Evolutionary conservation across 2,113 vertebrate genomes (phyloP).

Genomic region (Typhlomys cinereus): DNA sequence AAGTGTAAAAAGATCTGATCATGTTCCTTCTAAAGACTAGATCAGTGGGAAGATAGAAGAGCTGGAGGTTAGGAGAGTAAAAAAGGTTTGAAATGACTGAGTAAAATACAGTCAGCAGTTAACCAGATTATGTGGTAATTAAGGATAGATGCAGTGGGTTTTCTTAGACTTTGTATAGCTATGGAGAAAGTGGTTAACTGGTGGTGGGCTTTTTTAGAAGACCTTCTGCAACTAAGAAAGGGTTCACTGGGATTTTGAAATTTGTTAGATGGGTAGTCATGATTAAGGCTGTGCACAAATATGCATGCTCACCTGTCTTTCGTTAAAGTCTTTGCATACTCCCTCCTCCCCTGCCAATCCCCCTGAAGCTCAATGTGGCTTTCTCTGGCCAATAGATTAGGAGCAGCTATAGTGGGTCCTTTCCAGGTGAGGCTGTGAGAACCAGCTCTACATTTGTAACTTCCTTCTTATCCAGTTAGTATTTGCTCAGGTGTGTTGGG

Average conservation of each 20-base stretch:
- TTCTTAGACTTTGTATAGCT: too few relatives aligned
- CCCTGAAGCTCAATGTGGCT: constrained; percentile 20
- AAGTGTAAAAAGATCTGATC: neutral
- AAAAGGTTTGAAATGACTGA: neutral
- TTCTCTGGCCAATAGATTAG: neutral
- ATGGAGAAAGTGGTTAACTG: too few relatives aligned
- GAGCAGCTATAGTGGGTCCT: neutral
- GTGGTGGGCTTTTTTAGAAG: neutral
- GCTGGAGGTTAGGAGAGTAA: neutral
- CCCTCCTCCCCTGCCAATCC: neutral
- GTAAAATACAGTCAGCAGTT: neutral
- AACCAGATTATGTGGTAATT: neutral
- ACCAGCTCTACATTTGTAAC: neutral
- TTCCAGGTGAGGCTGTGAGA: neutral
- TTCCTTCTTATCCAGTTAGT: neutral
- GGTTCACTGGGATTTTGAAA: neutral
- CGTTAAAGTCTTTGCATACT: neutral
- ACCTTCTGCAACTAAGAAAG: neutral
- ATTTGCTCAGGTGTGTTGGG: neutral
- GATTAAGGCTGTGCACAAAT: neutral
- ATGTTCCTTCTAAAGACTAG: neutral
- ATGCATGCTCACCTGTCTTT: neutral
- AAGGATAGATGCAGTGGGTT: neutral
- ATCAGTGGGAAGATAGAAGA: neutral
- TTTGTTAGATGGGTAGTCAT: neutral